Evolutionary conservation across 2,797 vertebrate species (phyloP), one percentile per base, ranked within the genome.

Genomic region (Liasis olivaceus): DNA sequence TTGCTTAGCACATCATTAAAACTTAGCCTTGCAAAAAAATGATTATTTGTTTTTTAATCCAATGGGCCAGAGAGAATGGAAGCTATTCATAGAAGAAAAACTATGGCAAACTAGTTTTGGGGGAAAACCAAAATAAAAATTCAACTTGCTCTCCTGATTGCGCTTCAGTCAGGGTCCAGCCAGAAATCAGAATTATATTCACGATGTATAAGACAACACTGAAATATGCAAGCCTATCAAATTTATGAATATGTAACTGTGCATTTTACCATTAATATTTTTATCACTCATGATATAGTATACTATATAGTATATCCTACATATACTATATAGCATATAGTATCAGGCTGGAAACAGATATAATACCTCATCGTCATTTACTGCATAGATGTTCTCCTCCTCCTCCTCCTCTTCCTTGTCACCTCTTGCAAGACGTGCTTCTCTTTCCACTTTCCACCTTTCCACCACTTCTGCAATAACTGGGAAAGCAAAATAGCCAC

Each of bases 371-470:
- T 99, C 98, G 1, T 98, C 98, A 0, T 97, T 96, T 62, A 99
- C 97, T 0, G 97, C 98, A 89, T 99, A 99, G 94, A 99, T 99
- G 94, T 98, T 98, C 96, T 95, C 98, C 94, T 99, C 99, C n/a
- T 99, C 98, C 28, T 97, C 98, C 20, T 98, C 97, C 5, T 98
- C 98, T 63, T 97, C 97, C 54, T 98, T 98, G 51, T 98, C 98
- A 0, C 97, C 98, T 90, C 96, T 97, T 2, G 97, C 97, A 6
- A 98, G 96, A 6, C 97, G 97, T 3, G 98, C 98, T 91, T 99
- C 99, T 69, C 96, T 98, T 89, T 99, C 99, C 1, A 96, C 93
- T 94, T 96, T 99, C 99, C 99, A 99, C 92, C 98, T 99, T 94
- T 98, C 98, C 36, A 99, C 97, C 0, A 98, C 98, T 92, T 98